phyloP scores from a whole-genome alignment of 1,140 invertebrate genomes.

The Pteromalus puparum region DNA sequence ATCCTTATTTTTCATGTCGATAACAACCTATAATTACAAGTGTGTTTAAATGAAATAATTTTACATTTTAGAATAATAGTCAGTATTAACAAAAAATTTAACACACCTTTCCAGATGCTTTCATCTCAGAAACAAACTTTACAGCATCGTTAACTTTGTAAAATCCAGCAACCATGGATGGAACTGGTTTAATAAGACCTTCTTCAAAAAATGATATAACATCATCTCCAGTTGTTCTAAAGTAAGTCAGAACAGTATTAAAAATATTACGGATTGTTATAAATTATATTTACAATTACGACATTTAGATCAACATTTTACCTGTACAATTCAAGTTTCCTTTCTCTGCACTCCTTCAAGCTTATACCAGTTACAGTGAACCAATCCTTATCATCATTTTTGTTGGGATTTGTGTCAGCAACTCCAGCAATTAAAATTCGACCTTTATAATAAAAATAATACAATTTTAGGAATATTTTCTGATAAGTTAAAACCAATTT shows the following conservation, averaged over 20 bases:
- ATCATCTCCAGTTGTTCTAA: constrained; percentile 68
- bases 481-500: constrained; percentile 9
- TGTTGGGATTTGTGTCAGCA: constrained; percentile 63
- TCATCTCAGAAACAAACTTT: constrained; percentile 61
- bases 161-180: constrained; percentile 61
- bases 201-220: constrained; percentile 68
- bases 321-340: constrained; percentile 74
- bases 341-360: constrained; percentile 74
- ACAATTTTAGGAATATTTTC: constrained; percentile 30
- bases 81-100: constrained; percentile 13
- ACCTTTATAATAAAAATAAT: constrained; percentile 65
- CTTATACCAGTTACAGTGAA: constrained; percentile 77
- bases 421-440: constrained; percentile 78
- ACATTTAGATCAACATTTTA: constrained; percentile 54
- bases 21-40: constrained; percentile 61
- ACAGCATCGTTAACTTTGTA: constrained; percentile 66
- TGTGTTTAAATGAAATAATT: constrained; percentile 27
- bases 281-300: background rate
- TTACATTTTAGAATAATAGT: background rate
- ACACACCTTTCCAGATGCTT: constrained; percentile 66
- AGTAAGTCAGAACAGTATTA: constrained; percentile 17
- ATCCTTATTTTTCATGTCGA: constrained; percentile 65
- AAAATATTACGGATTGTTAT: constrained; percentile 14
- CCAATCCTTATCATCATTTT: constrained; percentile 64
- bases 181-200: constrained; percentile 65